A percentile compares a stretch with the other conserved stretches of the same genome.
Conservation (phyloP, 2,113 vertebrate species). For the Sterrhoptilus dennistouni region DNA sequence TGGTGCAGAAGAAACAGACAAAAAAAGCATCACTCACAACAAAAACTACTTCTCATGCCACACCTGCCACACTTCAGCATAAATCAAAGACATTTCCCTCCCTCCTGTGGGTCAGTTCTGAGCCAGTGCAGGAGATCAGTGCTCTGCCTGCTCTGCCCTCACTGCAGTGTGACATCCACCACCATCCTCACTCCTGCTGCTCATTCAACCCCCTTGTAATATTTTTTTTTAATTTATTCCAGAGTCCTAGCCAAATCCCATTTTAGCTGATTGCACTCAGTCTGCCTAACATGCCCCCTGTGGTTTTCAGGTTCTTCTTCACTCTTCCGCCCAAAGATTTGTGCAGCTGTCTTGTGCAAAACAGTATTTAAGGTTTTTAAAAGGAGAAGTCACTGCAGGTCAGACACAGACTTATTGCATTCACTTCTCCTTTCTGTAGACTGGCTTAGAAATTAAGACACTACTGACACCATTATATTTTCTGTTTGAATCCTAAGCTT, state of each 20-base stretch:
- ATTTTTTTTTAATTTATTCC: not conserved
- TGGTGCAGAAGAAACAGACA: not conserved
- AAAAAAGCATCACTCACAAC: not conserved
- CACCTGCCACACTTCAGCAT: not conserved
- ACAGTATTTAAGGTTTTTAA: not conserved
- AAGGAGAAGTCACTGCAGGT: not conserved
- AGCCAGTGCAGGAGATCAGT: not conserved
- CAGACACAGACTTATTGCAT: not conserved
- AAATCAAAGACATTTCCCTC: not conserved
- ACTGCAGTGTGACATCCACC: not conserved
- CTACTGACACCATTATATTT: not conserved
- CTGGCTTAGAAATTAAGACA: not conserved
- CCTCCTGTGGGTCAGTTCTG: not conserved
- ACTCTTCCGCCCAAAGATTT: not conserved
- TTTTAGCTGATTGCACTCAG: not conserved
- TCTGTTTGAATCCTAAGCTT: not conserved
- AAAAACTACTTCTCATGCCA: not conserved
- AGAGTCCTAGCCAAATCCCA: not conserved
- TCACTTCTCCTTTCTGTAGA: not conserved
- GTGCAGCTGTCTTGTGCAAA: not conserved
- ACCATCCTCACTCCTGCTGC: not conserved
- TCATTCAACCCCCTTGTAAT: not conserved
- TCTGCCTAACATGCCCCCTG: not conserved
- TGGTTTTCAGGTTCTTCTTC: not conserved
- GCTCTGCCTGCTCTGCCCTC: not conserved